Evolutionary conservation across 2,797 vertebrate genomes (phyloP).

Genomic region (Morelia viridis): DNA sequence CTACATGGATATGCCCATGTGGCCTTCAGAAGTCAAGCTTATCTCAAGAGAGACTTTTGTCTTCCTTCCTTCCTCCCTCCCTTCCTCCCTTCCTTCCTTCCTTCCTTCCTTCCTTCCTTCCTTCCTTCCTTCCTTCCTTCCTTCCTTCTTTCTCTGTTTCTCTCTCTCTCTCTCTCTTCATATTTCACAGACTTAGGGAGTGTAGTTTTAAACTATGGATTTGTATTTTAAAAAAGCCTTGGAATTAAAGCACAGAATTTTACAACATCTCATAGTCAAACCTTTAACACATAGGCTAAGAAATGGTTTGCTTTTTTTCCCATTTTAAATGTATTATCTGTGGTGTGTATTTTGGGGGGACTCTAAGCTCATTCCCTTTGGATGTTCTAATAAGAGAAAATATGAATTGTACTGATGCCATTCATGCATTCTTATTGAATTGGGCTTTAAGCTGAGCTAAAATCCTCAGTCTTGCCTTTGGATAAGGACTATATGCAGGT

Average conservation of each 20-base stretch:
- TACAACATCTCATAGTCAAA: conserved; percentile 49
- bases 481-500: neutral
- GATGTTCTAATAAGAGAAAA: neutral
- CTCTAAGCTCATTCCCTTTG: neutral
- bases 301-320: conserved; percentile 23
- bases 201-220: conserved; percentile 56
- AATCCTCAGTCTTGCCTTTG: neutral
- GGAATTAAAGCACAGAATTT: conserved; percentile 66
- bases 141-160: too few species aligned
- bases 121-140: too few species aligned
- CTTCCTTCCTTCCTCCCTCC: neutral
- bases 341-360: conserved; percentile 9
- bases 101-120: too few species aligned
- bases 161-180: too few species aligned
- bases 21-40: neutral
- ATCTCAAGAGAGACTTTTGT: neutral
- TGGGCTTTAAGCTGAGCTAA: neutral
- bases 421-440: neutral
- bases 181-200: conserved; percentile 29
- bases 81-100: neutral
- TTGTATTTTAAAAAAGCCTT: conserved; percentile 45
- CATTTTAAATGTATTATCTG: conserved; percentile 52
- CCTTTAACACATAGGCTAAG: conserved; percentile 57
- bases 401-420: neutral
- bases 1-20: neutral